Evolutionary conservation across 2,113 vertebrate species (phyloP), one percentile per base, ranked within the genome.

Genomic region (Lophius piscatorius): DNA sequence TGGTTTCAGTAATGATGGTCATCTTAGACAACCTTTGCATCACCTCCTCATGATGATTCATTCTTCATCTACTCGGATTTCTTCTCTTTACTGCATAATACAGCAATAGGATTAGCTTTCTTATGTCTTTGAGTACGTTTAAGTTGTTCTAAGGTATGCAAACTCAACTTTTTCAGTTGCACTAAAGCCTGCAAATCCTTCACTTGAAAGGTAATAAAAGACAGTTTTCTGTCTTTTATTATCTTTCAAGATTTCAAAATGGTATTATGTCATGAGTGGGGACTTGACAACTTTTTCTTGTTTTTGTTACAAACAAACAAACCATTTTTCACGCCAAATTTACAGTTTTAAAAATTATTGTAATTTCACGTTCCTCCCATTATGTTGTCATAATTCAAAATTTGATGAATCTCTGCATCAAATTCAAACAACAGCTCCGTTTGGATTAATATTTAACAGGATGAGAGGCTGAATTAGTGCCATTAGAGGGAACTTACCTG

Each of bases 401-500:
- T n/a, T n/a, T n/a, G 33, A 5, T n/a, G 12, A 21, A 9, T 1
- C 8, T 3, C 16, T 38, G 14, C 13, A 20, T 36, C 8, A 41
- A 11, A 22, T 22, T 16, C 6, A 12, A 26, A 29, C 26, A 3
- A 16, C 3, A 5, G 18, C 5, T 14, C 23, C 18, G 36, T 23
- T 28, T 18, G 9, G 11, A 2, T 22, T 22, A 9, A 35, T 35
- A 47, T 54, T 34, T 29, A 35, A 40, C 14, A n/a, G 17, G 9
- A 60, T 52, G 41, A 49, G 4, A 12, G 24, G 5, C 13, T 23
- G 11, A 31, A 52, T 48, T 42, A 41, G 3, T 23, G 14, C 36
- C 35, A 56, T 76, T 69, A 71, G 10, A 46, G 9, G 40, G 12
- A 59, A 91, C 93, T 95, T 80, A 99, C 97, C 95, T 98, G 96